These are phyloP conservation scores for Labroides dimidiatus DNA, from an alignment of 2,797 vertebrate species.

Conservation along the genomic window DNA sequence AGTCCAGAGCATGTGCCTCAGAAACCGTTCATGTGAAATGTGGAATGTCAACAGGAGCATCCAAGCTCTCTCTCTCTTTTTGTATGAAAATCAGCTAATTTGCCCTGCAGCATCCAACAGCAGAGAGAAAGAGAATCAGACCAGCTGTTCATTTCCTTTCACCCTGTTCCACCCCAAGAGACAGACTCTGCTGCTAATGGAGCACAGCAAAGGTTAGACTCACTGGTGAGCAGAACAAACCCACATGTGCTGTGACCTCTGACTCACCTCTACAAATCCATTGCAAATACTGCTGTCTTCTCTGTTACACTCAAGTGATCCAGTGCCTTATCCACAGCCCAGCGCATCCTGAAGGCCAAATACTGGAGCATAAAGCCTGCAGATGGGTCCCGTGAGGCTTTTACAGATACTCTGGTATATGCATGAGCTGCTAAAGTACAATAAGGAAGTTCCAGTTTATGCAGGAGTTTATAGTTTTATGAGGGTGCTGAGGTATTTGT, in stretches of 20 bases:
- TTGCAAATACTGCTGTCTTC: slow-evolving; percentile 56
- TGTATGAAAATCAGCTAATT: slow-evolving; percentile 45
- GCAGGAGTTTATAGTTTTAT: slow-evolving; percentile 37
- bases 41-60: slow-evolving; percentile 38
- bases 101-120: slow-evolving; percentile 42
- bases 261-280: slow-evolving; percentile 69
- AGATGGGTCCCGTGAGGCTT: slow-evolving; percentile 38
- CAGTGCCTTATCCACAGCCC: slow-evolving; percentile 32
- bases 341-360: slow-evolving; percentile 50
- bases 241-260: slow-evolving; percentile 59
- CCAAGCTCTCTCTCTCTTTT: slow-evolving; percentile 25
- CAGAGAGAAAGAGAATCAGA: slow-evolving; percentile 51
- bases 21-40: slow-evolving; percentile 23
- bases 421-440: slow-evolving; percentile 48
- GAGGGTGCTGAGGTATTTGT: slow-evolving; percentile 9
- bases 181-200: slow-evolving; percentile 57
- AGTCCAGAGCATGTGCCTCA: neutral
- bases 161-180: slow-evolving; percentile 44
- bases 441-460: slow-evolving; percentile 35
- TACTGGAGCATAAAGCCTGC: slow-evolving; percentile 39
- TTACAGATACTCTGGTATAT: slow-evolving; percentile 17
- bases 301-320: slow-evolving; percentile 58
- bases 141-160: slow-evolving; percentile 64
- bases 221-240: slow-evolving; percentile 50
- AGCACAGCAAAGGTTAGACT: slow-evolving; percentile 73